These are phyloP conservation scores for Idris sp. DNA, from an alignment of 1,140 invertebrate species.

Conservation along the genomic window DNA sequence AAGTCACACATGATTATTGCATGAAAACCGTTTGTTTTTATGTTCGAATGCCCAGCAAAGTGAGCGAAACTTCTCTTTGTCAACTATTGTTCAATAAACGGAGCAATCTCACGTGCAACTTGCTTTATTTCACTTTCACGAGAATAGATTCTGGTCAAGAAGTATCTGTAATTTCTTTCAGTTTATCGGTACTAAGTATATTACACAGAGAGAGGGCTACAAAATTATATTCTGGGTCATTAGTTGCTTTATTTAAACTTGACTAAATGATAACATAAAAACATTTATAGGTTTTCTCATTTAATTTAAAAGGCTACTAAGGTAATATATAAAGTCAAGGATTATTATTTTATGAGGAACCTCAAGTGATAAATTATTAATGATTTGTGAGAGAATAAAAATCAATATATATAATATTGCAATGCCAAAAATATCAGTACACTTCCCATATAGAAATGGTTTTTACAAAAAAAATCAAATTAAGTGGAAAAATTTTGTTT, in stretches of 20 bases:
- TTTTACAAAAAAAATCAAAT: too few species aligned
- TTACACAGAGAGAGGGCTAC: conserved; percentile 5
- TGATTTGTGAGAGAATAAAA: too few species aligned
- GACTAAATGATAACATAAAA: not conserved
- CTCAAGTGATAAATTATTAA: too few species aligned
- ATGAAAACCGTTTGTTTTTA: conserved; percentile 47
- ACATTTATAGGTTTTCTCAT: too few species aligned
- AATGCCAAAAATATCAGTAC: too few species aligned
- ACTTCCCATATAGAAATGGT: too few species aligned
- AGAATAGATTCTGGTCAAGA: conserved; percentile 44
- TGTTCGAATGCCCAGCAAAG: conserved; percentile 37
- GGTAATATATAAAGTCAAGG: too few species aligned
- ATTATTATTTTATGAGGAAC: too few species aligned
- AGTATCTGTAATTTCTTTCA: conserved; percentile 32
- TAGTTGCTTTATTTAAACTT: conserved; percentile 7
- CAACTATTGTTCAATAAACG: conserved; percentile 48
- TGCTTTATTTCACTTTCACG: conserved; percentile 46
- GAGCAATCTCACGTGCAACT: conserved; percentile 38
- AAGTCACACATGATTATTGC: conserved; percentile 39
- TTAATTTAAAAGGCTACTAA: too few species aligned
- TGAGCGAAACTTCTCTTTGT: conserved; percentile 51
- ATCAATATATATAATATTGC: too few species aligned
- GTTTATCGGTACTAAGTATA: conserved; percentile 10
- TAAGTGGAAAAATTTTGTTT: too few species aligned
- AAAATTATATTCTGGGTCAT: conserved; percentile 12